These are phyloP conservation scores for Ptychochromis oligacanthus DNA, from an alignment of 2,113 vertebrate genomes.

Conservation along the genomic window DNA sequence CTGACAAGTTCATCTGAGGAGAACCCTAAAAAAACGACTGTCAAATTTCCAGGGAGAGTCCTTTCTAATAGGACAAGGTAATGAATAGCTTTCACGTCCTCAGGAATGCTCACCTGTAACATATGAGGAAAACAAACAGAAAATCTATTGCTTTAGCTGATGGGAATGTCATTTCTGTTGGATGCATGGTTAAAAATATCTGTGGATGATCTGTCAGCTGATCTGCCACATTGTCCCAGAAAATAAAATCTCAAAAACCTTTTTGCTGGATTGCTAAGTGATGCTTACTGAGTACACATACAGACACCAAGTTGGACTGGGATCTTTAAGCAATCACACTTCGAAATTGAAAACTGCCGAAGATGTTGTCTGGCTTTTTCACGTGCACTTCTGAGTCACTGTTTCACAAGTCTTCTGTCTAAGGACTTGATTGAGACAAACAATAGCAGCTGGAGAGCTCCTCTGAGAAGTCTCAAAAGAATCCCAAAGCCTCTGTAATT, in stretches of 20 bases:
- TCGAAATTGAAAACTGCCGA: conserved; percentile 2
- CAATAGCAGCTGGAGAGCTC: neutral
- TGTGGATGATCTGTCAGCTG: neutral
- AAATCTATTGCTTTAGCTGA: neutral
- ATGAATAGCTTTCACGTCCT: neutral
- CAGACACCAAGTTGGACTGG: neutral
- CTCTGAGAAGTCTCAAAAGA: neutral
- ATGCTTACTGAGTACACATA: neutral
- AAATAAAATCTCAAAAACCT: neutral
- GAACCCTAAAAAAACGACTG: neutral
- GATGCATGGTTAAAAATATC: neutral
- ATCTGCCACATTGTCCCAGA: neutral
- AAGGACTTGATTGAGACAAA: conserved; percentile 6
- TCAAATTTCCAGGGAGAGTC: neutral
- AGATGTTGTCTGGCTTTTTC: conserved; percentile 13
- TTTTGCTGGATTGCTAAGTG: neutral
- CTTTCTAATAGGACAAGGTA: neutral
- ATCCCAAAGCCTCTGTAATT: conserved; percentile 21
- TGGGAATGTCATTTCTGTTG: neutral
- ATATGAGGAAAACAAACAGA: neutral
- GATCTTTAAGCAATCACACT: conserved; percentile 24
- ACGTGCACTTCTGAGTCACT: conserved; percentile 6
- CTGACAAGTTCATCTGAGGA: neutral
- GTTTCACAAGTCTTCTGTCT: conserved; percentile 3
- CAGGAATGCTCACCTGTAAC: neutral